Evolutionary conservation across 2,113 vertebrate genomes (phyloP).

Genomic region (Echinops telfairi): DNA sequence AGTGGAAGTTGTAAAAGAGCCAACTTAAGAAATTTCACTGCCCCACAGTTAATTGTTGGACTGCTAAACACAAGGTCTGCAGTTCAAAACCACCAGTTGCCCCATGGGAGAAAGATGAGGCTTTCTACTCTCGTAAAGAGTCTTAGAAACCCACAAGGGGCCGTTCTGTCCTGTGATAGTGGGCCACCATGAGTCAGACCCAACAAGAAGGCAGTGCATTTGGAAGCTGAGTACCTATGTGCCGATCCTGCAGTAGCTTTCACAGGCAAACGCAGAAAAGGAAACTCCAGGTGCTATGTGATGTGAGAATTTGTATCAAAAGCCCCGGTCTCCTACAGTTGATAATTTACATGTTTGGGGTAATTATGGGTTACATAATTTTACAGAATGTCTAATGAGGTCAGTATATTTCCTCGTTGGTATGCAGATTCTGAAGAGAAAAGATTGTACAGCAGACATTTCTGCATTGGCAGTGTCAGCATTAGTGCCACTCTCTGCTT

Average conservation of each 20-base stretch:
- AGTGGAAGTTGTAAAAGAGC: too few species aligned
- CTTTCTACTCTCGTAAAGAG: too few species aligned
- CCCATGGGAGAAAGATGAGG: too few species aligned
- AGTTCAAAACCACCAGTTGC: too few species aligned
- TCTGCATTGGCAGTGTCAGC: slow-evolving; percentile 1
- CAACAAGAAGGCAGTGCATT: too few species aligned
- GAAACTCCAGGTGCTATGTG: slow-evolving; percentile 15
- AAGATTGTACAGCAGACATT: not conserved
- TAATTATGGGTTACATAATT: slow-evolving; percentile 43
- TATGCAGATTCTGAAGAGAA: not conserved
- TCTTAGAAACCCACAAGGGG: too few species aligned
- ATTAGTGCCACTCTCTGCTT: not conserved
- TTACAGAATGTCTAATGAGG: not conserved
- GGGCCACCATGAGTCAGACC: too few species aligned
- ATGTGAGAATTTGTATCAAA: slow-evolving; percentile 1
- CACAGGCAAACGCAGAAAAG: not conserved
- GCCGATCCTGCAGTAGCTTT: not conserved
- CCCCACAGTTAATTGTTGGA: too few species aligned
- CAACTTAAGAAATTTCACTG: too few species aligned
- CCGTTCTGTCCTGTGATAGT: too few species aligned
- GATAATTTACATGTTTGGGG: slow-evolving; percentile 6
- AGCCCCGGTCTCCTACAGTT: not conserved
- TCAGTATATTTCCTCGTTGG: not conserved
- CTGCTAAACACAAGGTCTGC: too few species aligned
- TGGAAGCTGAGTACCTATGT: not conserved